Percentiles rank a stretch among this genome's conserved stretches.
phyloP scores from a whole-genome alignment of 2,888 invertebrate genomes.

The Cryptocheilus praepositus region DNA sequence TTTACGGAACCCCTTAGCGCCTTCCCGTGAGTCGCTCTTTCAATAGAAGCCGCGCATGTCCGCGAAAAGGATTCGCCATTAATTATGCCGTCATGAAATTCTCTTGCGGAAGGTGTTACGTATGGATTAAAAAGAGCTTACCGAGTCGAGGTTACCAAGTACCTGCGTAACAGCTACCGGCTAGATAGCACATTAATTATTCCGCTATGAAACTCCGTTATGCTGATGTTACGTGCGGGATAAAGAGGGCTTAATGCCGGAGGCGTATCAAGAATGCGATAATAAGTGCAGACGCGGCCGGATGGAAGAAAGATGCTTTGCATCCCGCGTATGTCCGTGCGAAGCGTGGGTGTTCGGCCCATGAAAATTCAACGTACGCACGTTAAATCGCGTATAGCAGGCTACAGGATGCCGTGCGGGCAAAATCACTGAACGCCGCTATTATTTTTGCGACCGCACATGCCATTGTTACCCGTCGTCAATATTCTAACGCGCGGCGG shows the following conservation, averaged over 20 bases:
- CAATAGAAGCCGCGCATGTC: not conserved
- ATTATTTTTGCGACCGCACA: no score
- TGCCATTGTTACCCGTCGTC: no score
- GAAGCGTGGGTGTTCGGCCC: no score
- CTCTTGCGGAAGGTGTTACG: not conserved
- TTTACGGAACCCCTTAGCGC: no score
- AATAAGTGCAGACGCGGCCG: not conserved
- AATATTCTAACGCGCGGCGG: not conserved
- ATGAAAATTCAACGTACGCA: no score
- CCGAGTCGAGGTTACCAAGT: not conserved
- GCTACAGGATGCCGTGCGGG: no score
- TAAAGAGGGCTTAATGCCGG: constrained; percentile 1
- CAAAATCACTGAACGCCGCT: no score
- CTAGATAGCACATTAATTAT: not conserved
- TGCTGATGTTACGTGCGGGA: not conserved
- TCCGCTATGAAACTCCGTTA: constrained; percentile 2
- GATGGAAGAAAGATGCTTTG: not conserved
- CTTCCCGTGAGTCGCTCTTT: not conserved
- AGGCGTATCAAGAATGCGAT: not conserved
- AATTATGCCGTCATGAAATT: constrained; percentile 2
- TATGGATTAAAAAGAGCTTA: not conserved
- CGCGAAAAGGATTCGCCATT: not conserved
- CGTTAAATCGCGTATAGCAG: no score
- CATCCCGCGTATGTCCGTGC: not conserved
- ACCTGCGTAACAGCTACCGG: not conserved